A percentile compares a stretch with the other conserved stretches of the same genome.
Evolutionary conservation across 2,797 vertebrate species (phyloP).

Genomic region (Protonibea diacanthus): DNA sequence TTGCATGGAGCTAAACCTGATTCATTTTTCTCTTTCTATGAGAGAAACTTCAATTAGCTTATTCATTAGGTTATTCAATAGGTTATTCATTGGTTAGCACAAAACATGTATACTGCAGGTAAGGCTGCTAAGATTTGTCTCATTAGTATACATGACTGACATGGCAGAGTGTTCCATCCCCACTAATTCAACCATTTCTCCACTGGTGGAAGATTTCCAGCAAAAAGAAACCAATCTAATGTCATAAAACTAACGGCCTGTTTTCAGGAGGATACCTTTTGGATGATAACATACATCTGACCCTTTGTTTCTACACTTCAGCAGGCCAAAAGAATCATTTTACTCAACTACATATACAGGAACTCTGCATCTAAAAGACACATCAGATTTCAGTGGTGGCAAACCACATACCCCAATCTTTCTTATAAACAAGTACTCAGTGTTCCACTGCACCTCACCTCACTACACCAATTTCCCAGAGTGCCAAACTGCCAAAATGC

Average conservation of each 20-base stretch:
- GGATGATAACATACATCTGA: background rate
- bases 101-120: background rate
- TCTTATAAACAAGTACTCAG: background rate
- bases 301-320: background rate
- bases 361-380: too few relatives aligned
- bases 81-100: too few relatives aligned
- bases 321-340: background rate
- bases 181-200: background rate
- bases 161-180: background rate
- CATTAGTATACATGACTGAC: background rate
- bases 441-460: conserved; percentile 26
- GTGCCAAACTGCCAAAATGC: conserved; percentile 59
- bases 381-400: background rate
- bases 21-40: background rate
- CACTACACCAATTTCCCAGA: conserved; percentile 34
- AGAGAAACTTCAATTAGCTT: background rate
- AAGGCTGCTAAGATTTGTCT: background rate
- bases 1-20: background rate
- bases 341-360: too few relatives aligned
- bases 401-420: background rate
- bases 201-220: background rate
- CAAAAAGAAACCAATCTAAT: background rate
- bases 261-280: background rate
- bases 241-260: background rate
- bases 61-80: too few relatives aligned